Evolutionary conservation across 2,113 vertebrate species (phyloP).

Genomic region (Rhineura floridana): DNA sequence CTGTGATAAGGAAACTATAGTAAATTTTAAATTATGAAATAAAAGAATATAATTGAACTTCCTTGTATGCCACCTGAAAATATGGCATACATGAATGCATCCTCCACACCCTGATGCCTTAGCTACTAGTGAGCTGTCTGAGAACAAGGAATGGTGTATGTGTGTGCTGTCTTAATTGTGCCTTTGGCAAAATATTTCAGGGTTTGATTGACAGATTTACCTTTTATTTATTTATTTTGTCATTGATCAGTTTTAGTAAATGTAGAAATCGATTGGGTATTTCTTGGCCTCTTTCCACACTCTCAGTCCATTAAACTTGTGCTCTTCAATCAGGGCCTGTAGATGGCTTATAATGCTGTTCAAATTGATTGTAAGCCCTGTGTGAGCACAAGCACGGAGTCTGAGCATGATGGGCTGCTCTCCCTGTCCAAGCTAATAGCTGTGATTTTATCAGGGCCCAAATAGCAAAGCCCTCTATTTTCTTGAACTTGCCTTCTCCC

Average conservation of each 20-base stretch:
- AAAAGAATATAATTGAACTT: neutral
- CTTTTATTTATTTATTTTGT: slow-evolving; percentile 51
- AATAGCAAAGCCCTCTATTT: neutral
- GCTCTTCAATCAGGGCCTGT: slow-evolving; percentile 61
- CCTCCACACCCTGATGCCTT: neutral
- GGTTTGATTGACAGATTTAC: slow-evolving; percentile 44
- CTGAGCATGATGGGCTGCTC: neutral
- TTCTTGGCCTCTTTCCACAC: slow-evolving; percentile 38
- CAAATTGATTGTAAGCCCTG: slow-evolving; percentile 46
- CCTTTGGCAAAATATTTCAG: slow-evolving; percentile 4
- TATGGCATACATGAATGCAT: neutral
- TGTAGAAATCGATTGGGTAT: slow-evolving; percentile 55
- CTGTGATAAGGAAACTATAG: neutral
- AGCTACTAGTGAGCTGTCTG: neutral
- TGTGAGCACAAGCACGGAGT: neutral
- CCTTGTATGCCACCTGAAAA: neutral
- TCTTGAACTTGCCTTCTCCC: neutral
- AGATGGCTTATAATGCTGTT: slow-evolving; percentile 48
- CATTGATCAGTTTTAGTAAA: slow-evolving; percentile 52
- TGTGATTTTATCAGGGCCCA: slow-evolving; percentile 2
- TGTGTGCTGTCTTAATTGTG: neutral
- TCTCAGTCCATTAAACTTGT: slow-evolving; percentile 68
- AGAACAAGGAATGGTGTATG: neutral
- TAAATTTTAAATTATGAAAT: neutral
- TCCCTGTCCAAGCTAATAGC: neutral